phyloP scores from a whole-genome alignment of 2,113 vertebrate species.

The Clarias gariepinus region DNA sequence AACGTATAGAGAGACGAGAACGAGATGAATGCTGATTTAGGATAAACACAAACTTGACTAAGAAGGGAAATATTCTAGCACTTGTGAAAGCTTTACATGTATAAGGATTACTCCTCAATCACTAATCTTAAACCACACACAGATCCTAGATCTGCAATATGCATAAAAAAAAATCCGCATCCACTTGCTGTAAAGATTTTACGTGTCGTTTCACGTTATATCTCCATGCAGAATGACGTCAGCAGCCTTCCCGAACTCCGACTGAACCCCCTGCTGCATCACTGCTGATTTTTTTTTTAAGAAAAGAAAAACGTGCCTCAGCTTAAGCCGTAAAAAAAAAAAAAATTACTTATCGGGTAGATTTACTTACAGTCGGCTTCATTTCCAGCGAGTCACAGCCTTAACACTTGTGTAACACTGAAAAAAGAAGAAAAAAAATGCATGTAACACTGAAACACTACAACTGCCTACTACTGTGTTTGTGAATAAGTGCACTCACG shows the following conservation, averaged over 20 bases:
- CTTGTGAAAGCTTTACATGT: neutral
- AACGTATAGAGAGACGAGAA: neutral
- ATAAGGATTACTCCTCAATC: neutral
- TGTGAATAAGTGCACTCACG: neutral
- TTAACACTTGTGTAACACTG: neutral
- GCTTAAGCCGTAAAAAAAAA: neutral
- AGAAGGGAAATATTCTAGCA: neutral
- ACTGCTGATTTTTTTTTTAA: constrained; percentile 3
- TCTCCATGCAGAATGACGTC: neutral
- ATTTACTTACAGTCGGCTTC: constrained; percentile 1
- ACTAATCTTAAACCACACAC: neutral
- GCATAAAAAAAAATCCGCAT: no score
- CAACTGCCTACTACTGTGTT: neutral
- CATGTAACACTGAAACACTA: constrained; percentile 6
- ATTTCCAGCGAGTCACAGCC: neutral
- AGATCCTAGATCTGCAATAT: neutral
- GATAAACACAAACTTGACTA: neutral
- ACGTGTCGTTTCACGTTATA: neutral
- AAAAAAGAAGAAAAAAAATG: neutral
- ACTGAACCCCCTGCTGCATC: neutral
- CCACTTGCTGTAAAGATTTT: neutral
- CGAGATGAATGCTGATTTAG: neutral
- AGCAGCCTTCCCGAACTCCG: no score
- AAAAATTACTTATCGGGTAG: neutral
- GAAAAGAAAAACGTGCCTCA: constrained; percentile 5